Percentiles rank a stretch among this genome's conserved stretches.
phyloP scores from a whole-genome alignment of 2,113 vertebrate genomes.

The Felis chaus region DNA sequence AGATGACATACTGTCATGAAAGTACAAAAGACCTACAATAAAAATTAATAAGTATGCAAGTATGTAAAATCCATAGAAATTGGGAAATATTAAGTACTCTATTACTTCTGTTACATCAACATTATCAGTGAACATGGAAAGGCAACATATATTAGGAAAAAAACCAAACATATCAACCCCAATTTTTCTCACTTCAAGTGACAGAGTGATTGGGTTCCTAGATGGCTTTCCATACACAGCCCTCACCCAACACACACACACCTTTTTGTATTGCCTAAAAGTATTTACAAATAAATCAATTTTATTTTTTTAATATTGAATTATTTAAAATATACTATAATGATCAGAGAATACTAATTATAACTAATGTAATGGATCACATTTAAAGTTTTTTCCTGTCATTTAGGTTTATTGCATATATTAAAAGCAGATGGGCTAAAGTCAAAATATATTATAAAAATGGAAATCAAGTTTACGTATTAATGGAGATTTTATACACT shows the following conservation, averaged over 20 bases:
- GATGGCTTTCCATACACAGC: neutral
- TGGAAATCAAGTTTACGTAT: neutral
- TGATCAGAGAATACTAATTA: neutral
- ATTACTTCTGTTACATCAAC: neutral
- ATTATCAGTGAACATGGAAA: neutral
- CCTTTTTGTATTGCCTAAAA: neutral
- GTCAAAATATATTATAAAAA: neutral
- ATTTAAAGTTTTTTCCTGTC: neutral
- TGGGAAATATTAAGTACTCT: neutral
- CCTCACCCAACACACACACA: neutral
- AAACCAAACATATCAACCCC: neutral
- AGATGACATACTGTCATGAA: neutral
- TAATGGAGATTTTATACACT: slow-evolving; percentile 29
- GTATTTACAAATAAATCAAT: neutral
- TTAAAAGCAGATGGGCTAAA: neutral
- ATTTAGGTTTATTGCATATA: neutral
- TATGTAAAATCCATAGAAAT: neutral
- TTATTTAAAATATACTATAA: neutral
- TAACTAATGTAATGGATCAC: neutral
- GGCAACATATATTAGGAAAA: neutral
- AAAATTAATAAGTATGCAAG: neutral
- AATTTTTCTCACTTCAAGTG: neutral
- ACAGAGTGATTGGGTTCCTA: neutral
- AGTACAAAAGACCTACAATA: neutral
- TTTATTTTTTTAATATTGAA: neutral